Evolutionary conservation across 1,140 invertebrate genomes (phyloP), one percentile per base, ranked within the genome.

Genomic region (Diploscapter pachys): DNA sequence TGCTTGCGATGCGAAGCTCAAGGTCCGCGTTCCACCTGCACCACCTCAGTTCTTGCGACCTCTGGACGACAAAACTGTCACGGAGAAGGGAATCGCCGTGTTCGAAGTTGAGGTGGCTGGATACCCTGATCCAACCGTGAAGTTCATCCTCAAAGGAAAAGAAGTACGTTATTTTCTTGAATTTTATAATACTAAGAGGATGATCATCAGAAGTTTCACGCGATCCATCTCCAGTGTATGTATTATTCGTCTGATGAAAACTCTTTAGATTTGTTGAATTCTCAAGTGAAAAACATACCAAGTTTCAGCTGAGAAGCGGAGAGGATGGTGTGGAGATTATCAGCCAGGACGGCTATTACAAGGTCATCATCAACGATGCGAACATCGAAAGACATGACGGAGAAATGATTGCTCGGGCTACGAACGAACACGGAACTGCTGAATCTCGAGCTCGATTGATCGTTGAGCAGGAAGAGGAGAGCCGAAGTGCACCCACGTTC

Each of bases 71-170:
- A 78, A 83, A 63, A 76, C 81, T 50, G 76, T 80, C 11, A 73
- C 75, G 31, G 83, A 85, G 54, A 81, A 83, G 65, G 71, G 59
- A 9, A 78, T 79, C 31, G 76, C 80, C 31, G 75, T 80, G 54
- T 85, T 87, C 67, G 81, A 84, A 77, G 76, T 79, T 55, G 81
- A 85, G 64, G 82, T 87, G 3, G 71, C 64, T 56, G 87, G 86
- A 13, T 87, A 82, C 72, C 87, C 87, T 6, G 79, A 80, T 48
- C 85, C 85, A 53, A 78, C 79, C 63, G 78, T 87, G 49, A 68
- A 59, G 9, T 79, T 78, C 67, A 70, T 70, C 50, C 72, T 79
- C 52, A 75, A 79, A 52, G 77, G 57, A 54, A 63, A 62, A 56
- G 63, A 76, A 65, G 68, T 70, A 13, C 59, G 55, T 70, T 61